Conservation (phyloP, 2,888 invertebrate genomes). For the Sinohyriopsis cumingii region DNA sequence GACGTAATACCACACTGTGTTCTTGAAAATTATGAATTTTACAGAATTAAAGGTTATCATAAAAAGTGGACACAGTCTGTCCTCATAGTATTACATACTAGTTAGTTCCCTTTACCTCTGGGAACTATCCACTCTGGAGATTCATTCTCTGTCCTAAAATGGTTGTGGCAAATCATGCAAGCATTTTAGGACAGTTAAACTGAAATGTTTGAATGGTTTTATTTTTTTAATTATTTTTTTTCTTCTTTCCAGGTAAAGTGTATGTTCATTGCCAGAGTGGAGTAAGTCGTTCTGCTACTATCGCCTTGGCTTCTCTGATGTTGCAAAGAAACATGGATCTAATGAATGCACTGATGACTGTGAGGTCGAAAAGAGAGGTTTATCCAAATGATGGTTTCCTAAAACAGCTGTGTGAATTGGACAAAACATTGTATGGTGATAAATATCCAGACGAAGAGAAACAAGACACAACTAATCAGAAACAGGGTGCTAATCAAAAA, state of each 20-base stretch:
- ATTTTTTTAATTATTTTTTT: constrained; percentile 75
- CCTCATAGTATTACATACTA: no score
- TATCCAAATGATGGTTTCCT: constrained; percentile 74
- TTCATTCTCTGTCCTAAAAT: no score
- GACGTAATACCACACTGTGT: no score
- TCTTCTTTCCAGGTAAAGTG: constrained; percentile 68
- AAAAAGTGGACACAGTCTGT: no score
- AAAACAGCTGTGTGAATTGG: constrained; percentile 61
- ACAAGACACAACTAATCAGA: neutral
- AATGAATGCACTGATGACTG: constrained; percentile 70
- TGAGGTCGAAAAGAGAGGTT: constrained; percentile 71
- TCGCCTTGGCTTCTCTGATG: constrained; percentile 73
- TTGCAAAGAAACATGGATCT: constrained; percentile 69
- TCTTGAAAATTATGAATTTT: no score
- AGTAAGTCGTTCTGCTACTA: constrained; percentile 73
- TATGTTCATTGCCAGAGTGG: constrained; percentile 74
- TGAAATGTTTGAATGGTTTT: constrained; percentile 75
- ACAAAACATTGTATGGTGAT: constrained; percentile 36
- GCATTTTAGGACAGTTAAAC: no score
- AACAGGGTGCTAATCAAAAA: no score
- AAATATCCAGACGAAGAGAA: constrained; percentile 3
- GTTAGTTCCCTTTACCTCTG: no score
- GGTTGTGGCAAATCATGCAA: no score
- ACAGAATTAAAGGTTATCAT: no score
- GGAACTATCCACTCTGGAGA: no score